Base-by-base conservation (phyloP, 2,113 vertebrate genomes). In the Otolemur garnettii region DNA sequence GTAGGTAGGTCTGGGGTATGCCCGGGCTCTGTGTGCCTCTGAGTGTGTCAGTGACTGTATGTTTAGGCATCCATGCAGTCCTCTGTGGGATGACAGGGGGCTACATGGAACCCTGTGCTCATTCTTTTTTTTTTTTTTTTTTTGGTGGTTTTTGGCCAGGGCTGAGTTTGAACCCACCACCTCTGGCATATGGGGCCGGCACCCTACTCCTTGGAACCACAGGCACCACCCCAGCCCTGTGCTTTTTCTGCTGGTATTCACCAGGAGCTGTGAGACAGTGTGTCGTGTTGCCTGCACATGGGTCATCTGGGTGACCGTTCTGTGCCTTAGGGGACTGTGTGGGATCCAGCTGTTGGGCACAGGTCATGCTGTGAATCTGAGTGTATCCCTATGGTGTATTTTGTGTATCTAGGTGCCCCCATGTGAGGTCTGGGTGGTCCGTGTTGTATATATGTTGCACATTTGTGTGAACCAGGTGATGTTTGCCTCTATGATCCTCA, bases 221-320 rank as follows among this genome's bases (percentile, higher is more conserved):
- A 38, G 38, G 38, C 38, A 38, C 38, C 38, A 38, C 38, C 38
- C 38, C 38, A 38, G 10, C 5, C 5, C 6, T 38, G 17, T 24
- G 33, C 74, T 13, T 57, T 19, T 7, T 30, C 28, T 59, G 64
- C 57, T 24, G 1, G 26, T 35, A 57, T 53, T 50, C 21, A 22
- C 55, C 22, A 4, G 0, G 8, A 19, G 69, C 64, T 0, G 1
- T 1, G 22, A 66, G 81, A 33, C 33, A 14, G 5, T 7, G 28
- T 0, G 0, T 0, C 0, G 4, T 33, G 77, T 0, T 1, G n/a
- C 55, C 30, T 17, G 18, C 5, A 0, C 5, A 2, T 0, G 10
- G 45, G 22, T 28, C 60, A 26, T 17, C 14, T 14, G 17, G 4
- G 62, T 12, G 75, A 24, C 26, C 8, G 0, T 8, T 45, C 53